phyloP scores from a whole-genome alignment of 2,888 invertebrate genomes.

The Tillus elongatus region DNA sequence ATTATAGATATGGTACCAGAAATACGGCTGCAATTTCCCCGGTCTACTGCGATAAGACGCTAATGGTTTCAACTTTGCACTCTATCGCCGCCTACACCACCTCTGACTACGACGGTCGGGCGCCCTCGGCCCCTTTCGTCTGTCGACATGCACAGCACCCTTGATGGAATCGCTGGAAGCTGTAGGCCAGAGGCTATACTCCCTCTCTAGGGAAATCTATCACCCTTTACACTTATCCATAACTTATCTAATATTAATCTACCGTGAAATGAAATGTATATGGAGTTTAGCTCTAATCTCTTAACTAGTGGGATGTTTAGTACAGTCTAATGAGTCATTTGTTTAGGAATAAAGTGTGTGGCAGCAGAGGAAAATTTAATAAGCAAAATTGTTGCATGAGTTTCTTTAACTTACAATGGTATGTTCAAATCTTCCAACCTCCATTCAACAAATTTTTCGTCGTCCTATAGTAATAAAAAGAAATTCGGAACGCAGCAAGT shows the following conservation, averaged over 20 bases:
- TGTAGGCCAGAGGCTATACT: slow-evolving; percentile 4
- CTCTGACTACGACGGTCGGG: slow-evolving; percentile 28
- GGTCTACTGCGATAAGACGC: slow-evolving; percentile 45
- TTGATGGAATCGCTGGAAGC: slow-evolving; percentile 21
- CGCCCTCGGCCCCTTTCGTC: slow-evolving; percentile 26
- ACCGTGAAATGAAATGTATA: slow-evolving; percentile 46
- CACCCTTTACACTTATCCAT: slow-evolving; percentile 44
- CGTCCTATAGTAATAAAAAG: neutral
- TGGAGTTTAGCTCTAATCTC: slow-evolving; percentile 14
- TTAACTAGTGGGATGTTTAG: slow-evolving; percentile 20
- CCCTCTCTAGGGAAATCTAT: slow-evolving; percentile 41
- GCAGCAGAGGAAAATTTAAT: no score
- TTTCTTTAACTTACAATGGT: no score
- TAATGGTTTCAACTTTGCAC: slow-evolving; percentile 53
- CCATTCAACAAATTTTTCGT: no score
- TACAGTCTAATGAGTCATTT: neutral
- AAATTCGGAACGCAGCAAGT: neutral
- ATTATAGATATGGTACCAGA: slow-evolving; percentile 43
- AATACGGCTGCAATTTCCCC: slow-evolving; percentile 47
- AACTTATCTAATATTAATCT: slow-evolving; percentile 46
- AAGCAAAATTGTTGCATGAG: no score
- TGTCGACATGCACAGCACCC: slow-evolving; percentile 17
- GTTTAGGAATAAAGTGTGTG: no score
- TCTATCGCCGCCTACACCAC: slow-evolving; percentile 40
- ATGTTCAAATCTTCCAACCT: no score